A percentile compares a stretch with the other conserved stretches of the same genome.
phyloP scores from a whole-genome alignment of 2,888 invertebrate genomes.

The Labia minor region DNA sequence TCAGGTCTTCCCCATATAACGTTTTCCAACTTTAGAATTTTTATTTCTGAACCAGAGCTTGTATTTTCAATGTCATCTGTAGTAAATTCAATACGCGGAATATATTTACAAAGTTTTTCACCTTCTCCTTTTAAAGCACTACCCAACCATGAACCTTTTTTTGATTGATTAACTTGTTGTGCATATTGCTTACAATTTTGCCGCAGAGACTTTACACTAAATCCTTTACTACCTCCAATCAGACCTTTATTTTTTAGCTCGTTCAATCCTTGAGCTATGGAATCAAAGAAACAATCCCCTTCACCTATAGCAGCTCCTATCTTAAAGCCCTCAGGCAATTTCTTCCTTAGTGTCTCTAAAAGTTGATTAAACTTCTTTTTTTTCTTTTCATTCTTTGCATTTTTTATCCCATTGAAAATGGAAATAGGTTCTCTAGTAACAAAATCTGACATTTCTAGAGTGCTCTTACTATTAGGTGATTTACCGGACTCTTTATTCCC shows the following conservation, averaged over 20 bases:
- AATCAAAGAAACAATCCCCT: conserved; percentile 29
- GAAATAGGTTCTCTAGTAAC: conserved; percentile 16
- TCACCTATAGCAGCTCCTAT: conserved; percentile 28
- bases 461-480: background rate
- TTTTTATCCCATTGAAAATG: conserved; percentile 13
- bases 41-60: background rate
- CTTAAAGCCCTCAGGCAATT: conserved; percentile 26
- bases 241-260: conserved; percentile 28
- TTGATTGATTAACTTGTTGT: conserved; percentile 28
- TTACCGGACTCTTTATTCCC: background rate
- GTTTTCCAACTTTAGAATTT: conserved; percentile 15
- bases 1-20: conserved; percentile 20
- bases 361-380: conserved; percentile 16
- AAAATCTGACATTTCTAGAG: conserved; percentile 8
- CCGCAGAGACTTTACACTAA: conserved; percentile 28
- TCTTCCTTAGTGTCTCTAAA: conserved; percentile 9
- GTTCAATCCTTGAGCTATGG: conserved; percentile 28
- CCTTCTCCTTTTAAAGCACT: conserved; percentile 15
- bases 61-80: conserved; percentile 13
- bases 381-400: conserved; percentile 14
- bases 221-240: conserved; percentile 27
- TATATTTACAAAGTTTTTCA: conserved; percentile 16
- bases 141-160: conserved; percentile 26
- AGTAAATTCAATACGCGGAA: conserved; percentile 18
- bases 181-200: conserved; percentile 28